Conservation (phyloP, 1,140 invertebrate genomes). For the Drosophila serrata region DNA sequence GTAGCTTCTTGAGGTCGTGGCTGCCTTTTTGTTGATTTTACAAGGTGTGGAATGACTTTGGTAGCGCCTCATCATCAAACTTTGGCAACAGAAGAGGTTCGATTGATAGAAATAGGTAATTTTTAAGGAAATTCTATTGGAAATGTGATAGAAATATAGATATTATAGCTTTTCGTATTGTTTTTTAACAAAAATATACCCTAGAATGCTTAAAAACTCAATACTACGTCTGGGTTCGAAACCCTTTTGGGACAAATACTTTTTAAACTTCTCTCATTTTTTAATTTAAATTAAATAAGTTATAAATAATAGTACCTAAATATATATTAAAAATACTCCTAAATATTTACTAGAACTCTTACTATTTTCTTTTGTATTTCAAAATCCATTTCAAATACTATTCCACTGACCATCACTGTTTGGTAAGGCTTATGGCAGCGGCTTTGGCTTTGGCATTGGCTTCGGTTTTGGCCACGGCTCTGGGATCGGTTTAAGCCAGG, state of each 20-base stretch:
- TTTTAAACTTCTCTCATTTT: background rate
- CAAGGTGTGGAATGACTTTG: constrained; percentile 83
- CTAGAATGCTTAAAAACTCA: background rate
- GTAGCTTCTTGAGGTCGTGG: constrained; percentile 46
- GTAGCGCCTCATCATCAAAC: constrained; percentile 78
- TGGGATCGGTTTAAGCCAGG: constrained; percentile 31
- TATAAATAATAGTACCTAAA: no score
- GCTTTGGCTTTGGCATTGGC: constrained; percentile 44
- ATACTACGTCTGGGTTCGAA: background rate
- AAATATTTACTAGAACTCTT: background rate
- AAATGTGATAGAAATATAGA: background rate
- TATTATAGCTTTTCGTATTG: no score
- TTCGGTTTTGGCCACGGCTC: constrained; percentile 39
- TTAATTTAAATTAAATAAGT: background rate
- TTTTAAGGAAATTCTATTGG: background rate
- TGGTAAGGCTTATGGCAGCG: constrained; percentile 40
- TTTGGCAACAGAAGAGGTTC: constrained; percentile 42
- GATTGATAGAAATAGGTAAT: background rate
- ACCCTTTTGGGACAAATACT: background rate
- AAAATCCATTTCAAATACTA: background rate
- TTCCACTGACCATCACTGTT: constrained; percentile 3
- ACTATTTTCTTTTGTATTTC: background rate
- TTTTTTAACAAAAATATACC: background rate
- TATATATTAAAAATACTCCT: background rate
- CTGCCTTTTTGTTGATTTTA: constrained; percentile 80